phyloP scores from a whole-genome alignment of 2,113 vertebrate species.

The Siphamia tubifer region DNA sequence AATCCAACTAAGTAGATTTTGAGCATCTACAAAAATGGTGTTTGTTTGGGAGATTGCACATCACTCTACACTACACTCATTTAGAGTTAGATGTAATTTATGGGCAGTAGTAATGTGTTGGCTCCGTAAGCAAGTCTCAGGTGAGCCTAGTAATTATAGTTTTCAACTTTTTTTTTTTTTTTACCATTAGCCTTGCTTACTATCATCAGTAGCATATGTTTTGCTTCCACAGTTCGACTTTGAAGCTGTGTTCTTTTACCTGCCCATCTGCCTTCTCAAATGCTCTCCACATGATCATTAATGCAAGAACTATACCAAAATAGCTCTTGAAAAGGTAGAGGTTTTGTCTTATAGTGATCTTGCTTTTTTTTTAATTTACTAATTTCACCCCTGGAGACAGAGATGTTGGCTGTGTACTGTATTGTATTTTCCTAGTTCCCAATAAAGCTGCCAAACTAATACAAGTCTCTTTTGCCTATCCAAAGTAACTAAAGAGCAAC shows the following conservation, averaged over 20 bases:
- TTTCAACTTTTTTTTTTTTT: no score
- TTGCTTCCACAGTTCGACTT: slow-evolving; percentile 23
- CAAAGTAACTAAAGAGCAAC: background rate
- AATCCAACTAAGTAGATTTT: background rate
- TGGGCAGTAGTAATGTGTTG: slow-evolving; percentile 17
- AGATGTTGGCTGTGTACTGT: background rate
- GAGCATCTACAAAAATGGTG: no score
- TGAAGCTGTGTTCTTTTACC: slow-evolving; percentile 45
- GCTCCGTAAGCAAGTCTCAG: slow-evolving; percentile 23
- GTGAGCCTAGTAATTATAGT: slow-evolving; percentile 33
- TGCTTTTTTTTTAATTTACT: background rate
- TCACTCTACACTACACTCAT: background rate
- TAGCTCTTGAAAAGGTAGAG: slow-evolving; percentile 6
- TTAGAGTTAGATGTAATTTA: background rate
- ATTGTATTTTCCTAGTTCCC: background rate
- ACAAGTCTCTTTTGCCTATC: background rate
- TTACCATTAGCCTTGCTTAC: slow-evolving; percentile 35
- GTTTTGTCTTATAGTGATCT: slow-evolving; percentile 9
- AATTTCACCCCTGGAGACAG: slow-evolving; percentile 31
- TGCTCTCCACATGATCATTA: slow-evolving; percentile 18
- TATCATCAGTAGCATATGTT: slow-evolving; percentile 23
- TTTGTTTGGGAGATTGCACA: background rate
- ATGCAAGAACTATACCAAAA: slow-evolving; percentile 9
- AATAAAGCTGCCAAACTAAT: background rate
- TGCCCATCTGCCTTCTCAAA: slow-evolving; percentile 34